Evolutionary conservation across 2,888 invertebrate species (phyloP), one percentile per base, ranked within the genome.

Genomic region (Agrotis segetum): DNA sequence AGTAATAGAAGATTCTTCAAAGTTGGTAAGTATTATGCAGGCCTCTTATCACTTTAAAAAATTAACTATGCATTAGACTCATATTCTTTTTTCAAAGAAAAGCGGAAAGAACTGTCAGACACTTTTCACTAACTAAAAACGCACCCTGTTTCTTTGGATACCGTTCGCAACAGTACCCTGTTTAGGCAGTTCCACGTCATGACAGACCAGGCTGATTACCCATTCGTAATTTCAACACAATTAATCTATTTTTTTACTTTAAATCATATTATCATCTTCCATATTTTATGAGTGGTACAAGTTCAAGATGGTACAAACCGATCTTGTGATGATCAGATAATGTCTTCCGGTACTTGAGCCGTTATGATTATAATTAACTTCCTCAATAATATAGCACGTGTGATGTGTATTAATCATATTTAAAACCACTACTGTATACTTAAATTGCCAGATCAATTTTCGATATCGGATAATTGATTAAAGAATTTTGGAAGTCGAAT

Each of bases 301-400:
- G 56, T 79, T 73, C 70, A 82, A 69, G 82, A 65, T 60, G 53
- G n/a, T 71, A 47, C 75, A 62, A 29, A 21, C 44, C 21, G 11
- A 9, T 21, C 40, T 56, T 58, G 67, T 58, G 67, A 79, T 77
- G 65, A 60, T 62, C 71, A 71, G 64, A 71, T 79, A 85, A 85
- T 75, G 67, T 50, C 83, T 85, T 85, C 87, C 85, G 83, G 83
- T 81, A 79, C 71, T 79, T 64, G 62, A 64, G 40, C 73, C 69
- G 81, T 61, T 85, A 75, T 85, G 75, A 85, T 85, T 83, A 75
- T 85, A 77, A 85, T 85, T 83, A 73, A 79, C 83, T 86, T 86
- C 85, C 85, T 85, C 77, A 67, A 74, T 78, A 76, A 68, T 53
- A 29, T 74, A 73, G 77, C 80, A 84, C 76, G 77, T 80, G 84